phyloP scores from a whole-genome alignment of 1,140 invertebrate genomes.

The Lepidostoma basale region DNA sequence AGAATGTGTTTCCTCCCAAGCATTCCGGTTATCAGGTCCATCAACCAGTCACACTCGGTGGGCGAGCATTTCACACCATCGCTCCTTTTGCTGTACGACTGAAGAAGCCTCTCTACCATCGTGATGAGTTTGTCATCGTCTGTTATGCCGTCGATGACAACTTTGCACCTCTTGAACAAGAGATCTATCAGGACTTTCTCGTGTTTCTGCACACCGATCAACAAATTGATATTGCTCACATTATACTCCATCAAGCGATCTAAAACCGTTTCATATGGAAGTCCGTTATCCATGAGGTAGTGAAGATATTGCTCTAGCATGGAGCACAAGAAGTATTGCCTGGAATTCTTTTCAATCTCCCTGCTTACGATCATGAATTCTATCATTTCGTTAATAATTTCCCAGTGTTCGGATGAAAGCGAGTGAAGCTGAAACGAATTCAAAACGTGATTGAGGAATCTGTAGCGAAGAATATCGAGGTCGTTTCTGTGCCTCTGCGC shows the following conservation, averaged over 20 bases:
- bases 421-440: constrained; percentile 16
- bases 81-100: constrained; percentile 22
- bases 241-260: constrained; percentile 32
- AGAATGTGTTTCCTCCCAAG: neutral
- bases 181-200: constrained; percentile 19
- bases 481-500: constrained; percentile 41
- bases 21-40: constrained; percentile 22
- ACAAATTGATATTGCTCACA: constrained; percentile 23
- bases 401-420: constrained; percentile 38
- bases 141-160: constrained; percentile 8
- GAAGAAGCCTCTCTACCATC: constrained; percentile 11
- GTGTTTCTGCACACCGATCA: constrained; percentile 16
- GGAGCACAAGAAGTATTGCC: constrained; percentile 18
- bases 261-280: constrained; percentile 26
- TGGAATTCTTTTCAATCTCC: constrained; percentile 28
- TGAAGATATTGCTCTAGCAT: constrained; percentile 24
- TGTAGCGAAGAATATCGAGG: constrained; percentile 24
- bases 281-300: constrained; percentile 16
- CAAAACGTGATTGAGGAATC: constrained; percentile 26
- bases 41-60: constrained; percentile 29
- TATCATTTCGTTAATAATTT: constrained; percentile 36
- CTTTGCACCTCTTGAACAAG: constrained; percentile 32
- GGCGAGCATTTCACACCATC: neutral
- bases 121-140: neutral
- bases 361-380: constrained; percentile 34